Evolutionary conservation across 2,888 invertebrate species (phyloP), one percentile per base, ranked within the genome.

Genomic region (Scrobipalpa atriplicella): DNA sequence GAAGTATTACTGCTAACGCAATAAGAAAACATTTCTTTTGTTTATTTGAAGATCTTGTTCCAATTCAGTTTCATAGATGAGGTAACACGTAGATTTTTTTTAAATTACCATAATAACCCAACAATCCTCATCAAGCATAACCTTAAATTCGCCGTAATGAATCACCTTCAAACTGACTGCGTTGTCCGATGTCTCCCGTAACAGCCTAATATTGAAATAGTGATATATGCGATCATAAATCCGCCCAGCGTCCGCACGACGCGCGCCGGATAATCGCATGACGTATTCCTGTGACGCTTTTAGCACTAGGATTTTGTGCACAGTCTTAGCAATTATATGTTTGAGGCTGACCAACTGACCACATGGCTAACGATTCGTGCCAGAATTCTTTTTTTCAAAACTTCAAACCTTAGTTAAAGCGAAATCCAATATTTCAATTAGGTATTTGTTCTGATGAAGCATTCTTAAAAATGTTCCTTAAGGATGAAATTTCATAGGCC

Each of bases 211-310:
- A 87, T 87, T 87, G 87, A 85, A 85, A 85, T 84, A 78, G 85
- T 87, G 86, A 87, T 87, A 83, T 86, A 87, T 80, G 74, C 70
- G 75, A 75, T 81, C 78, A 85, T 88, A 88, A 88, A 91, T 88
- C 86, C 85, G 86, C 82, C 78, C 16, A 1, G 43, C 84, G 87
- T 85, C 85, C 78, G 72, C 77, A 81, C 82, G 84, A 86, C 87
- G 81, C 84, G 81, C 84, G 85, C 78, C 78, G 89, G 91, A 90
- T 90, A 89, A 83, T 84, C 83, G 79, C 76, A 83, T 87, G 86
- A 87, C 86, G 67, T 67, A 69, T 69, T 63, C 65, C 64, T 43
- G n/a, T n/a, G 51, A 39, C 56, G 63, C 52, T 63, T 63, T 51
- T 63, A 21, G 36, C 38, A n/a, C 38, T 21, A 56, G 54, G 52